Evolutionary conservation across 2,113 vertebrate genomes (phyloP).

Genomic region (Dipodomys merriami): DNA sequence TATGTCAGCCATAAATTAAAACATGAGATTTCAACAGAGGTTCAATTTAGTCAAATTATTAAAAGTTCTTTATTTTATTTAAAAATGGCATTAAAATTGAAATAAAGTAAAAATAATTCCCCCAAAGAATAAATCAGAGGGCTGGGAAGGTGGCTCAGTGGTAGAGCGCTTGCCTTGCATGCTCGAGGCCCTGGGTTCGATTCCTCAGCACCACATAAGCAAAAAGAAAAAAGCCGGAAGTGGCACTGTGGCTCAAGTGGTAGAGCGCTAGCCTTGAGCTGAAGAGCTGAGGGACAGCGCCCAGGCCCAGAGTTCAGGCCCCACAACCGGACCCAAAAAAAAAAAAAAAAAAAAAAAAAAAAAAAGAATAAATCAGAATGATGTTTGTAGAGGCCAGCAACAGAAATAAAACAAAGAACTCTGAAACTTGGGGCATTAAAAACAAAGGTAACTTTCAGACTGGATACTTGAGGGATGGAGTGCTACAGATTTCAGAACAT

Average conservation of each 20-base stretch:
- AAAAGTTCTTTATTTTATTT: slow-evolving; percentile 36
- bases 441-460: background rate
- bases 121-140: slow-evolving; percentile 34
- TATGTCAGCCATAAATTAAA: slow-evolving; percentile 1
- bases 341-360: too few species aligned
- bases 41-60: slow-evolving; percentile 26
- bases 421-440: background rate
- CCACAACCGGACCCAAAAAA: too few species aligned
- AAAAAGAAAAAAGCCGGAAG: too few species aligned
- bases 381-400: background rate
- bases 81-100: slow-evolving; percentile 43
- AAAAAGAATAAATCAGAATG: slow-evolving; percentile 39
- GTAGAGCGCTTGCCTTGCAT: too few species aligned
- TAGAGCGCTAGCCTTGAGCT: too few species aligned
- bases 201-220: too few species aligned
- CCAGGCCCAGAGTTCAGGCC: too few species aligned
- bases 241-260: too few species aligned
- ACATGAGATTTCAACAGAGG: slow-evolving; percentile 1
- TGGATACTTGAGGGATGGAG: background rate
- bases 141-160: too few species aligned
- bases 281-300: too few species aligned
- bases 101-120: background rate
- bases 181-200: too few species aligned
- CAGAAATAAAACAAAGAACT: slow-evolving; percentile 13
- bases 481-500: background rate